Evolutionary conservation across 1,140 invertebrate genomes (phyloP).

Genomic region (Drosophila ogumai): DNA sequence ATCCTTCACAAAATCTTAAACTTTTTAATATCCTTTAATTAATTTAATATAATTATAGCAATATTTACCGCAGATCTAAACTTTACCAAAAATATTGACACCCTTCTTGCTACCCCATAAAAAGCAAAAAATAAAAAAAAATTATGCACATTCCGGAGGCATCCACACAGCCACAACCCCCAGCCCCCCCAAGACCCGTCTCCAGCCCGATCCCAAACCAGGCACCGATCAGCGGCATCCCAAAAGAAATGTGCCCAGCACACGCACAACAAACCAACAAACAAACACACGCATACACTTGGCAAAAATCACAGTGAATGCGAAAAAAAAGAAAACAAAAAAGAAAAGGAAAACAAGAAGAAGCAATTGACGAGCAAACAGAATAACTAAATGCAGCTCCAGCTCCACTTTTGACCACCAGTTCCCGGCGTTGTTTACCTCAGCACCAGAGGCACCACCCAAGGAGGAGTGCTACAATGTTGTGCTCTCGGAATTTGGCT

Average conservation of each 20-base stretch:
- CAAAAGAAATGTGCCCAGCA: slow-evolving; percentile 75
- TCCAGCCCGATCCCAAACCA: background rate
- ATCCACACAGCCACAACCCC: slow-evolving; percentile 17
- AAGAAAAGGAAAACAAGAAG: slow-evolving; percentile 45
- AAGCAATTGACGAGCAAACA: slow-evolving; percentile 69
- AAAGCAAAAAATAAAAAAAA: slow-evolving; percentile 40
- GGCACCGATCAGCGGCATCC: slow-evolving; percentile 65
- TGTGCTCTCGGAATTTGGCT: slow-evolving; percentile 78
- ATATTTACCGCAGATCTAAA: background rate
- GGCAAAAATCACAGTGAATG: slow-evolving; percentile 61
- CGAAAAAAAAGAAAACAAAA: slow-evolving; percentile 47
- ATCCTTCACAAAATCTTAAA: background rate
- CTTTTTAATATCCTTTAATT: background rate
- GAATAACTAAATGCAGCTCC: slow-evolving; percentile 72
- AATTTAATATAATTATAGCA: background rate
- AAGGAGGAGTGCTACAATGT: slow-evolving; percentile 66
- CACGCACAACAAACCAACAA: slow-evolving; percentile 26
- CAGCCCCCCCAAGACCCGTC: background rate
- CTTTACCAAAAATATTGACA: background rate
- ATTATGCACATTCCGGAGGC: slow-evolving; percentile 77
- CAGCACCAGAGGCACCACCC: slow-evolving; percentile 50
- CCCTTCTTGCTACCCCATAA: background rate
- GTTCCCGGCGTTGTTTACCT: slow-evolving; percentile 29
- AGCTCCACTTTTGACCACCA: slow-evolving; percentile 2
- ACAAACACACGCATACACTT: slow-evolving; percentile 32